phyloP scores from a whole-genome alignment of 2,797 vertebrate species.

The Rhinophrynus dorsalis region DNA sequence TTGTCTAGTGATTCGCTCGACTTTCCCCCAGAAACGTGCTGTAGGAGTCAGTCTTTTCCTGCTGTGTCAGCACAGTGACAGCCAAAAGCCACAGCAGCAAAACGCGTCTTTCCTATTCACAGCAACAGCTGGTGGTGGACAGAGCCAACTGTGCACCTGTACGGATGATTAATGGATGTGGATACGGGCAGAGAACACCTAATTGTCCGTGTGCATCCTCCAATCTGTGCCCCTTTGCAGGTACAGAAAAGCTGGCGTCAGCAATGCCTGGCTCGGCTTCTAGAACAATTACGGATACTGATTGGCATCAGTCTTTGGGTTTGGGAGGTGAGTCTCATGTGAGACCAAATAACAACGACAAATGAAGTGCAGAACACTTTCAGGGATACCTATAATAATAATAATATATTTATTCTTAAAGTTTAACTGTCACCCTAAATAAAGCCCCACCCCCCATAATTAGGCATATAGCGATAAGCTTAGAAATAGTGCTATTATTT shows the following conservation, averaged over 20 bases:
- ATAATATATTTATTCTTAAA: too few species aligned
- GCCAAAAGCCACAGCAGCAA: background rate
- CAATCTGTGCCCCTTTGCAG: background rate
- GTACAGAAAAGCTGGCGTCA: background rate
- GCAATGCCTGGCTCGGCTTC: background rate
- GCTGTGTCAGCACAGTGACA: background rate
- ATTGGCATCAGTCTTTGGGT: too few species aligned
- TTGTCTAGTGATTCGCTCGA: constrained; percentile 5
- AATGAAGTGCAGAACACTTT: too few species aligned
- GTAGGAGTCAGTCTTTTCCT: background rate
- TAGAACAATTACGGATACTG: too few species aligned
- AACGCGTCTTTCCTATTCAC: background rate
- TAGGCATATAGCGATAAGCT: too few species aligned
- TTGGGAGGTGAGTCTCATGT: too few species aligned
- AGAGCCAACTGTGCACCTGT: background rate
- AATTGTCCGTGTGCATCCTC: background rate
- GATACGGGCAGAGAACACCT: background rate
- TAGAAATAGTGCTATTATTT: too few species aligned
- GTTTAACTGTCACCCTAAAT: too few species aligned
- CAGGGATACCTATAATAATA: too few species aligned
- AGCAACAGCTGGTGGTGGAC: background rate
- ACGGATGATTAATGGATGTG: background rate
- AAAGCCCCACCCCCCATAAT: too few species aligned
- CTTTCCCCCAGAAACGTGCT: constrained; percentile 37
- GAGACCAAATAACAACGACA: too few species aligned